These are phyloP conservation scores for Enoplosus armatus DNA, from an alignment of 2,797 vertebrate species.

Conservation along the genomic window DNA sequence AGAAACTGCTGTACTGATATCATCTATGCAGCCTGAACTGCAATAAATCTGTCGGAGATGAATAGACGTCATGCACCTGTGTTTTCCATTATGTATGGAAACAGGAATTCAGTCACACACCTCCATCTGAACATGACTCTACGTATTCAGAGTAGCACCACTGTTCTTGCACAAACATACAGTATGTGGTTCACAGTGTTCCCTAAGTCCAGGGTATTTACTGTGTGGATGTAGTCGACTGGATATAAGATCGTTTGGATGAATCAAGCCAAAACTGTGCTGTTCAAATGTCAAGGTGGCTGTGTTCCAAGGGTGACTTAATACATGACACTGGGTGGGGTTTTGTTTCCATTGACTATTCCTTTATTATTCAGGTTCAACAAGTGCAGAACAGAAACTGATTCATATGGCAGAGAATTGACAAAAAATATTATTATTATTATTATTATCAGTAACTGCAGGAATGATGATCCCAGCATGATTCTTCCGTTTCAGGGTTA, in stretches of 20 bases:
- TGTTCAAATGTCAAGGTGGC: constrained; percentile 39
- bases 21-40: constrained; percentile 10
- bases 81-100: constrained; percentile 60
- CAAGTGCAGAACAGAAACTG: neutral
- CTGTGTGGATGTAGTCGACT: neutral
- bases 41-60: constrained; percentile 44
- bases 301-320: constrained; percentile 47
- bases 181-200: constrained; percentile 14
- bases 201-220: constrained; percentile 34
- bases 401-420: neutral
- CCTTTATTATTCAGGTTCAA: constrained; percentile 17
- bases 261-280: constrained; percentile 8
- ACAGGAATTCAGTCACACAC: constrained; percentile 54
- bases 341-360: constrained; percentile 34
- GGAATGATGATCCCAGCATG: neutral
- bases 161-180: constrained; percentile 22
- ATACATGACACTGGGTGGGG: constrained; percentile 16
- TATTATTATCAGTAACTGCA: too few species aligned
- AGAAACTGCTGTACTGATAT: constrained; percentile 18
- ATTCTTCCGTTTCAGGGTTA: constrained; percentile 88
- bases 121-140: constrained; percentile 21
- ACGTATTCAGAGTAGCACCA: constrained; percentile 5
- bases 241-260: constrained; percentile 9
- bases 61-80: constrained; percentile 16
- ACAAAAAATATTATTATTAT: too few species aligned